Base-by-base conservation (phyloP, 2,113 vertebrate genomes). In the Antidorcas marsupialis region DNA sequence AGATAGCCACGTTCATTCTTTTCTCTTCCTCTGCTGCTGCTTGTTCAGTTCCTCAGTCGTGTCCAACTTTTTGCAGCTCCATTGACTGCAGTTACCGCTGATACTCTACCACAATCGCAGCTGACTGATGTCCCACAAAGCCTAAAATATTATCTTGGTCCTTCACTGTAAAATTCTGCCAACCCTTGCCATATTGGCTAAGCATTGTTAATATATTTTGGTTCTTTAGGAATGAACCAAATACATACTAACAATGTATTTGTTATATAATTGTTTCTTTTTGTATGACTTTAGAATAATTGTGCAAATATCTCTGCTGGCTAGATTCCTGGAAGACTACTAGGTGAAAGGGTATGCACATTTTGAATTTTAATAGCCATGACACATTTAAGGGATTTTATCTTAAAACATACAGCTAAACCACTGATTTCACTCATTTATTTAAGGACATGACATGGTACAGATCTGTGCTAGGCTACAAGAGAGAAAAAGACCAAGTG, bases 1-100 rank as follows among this genome's bases (percentile, higher is more conserved):
- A 36, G 74, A 30, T 0, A 36, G 74, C 21, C 27, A 10, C 0
- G 0, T 2, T 25, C 7, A 3, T 23, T 28, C 47, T 3, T 2
- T 15, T 36, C 50, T 7, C 19, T 85, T 7, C 0, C 10, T 50
- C 30, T 43, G 55, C 12, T 16, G 4, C 10, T 10, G 3, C 10
- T 25, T 12, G n/a, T 25, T 39, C 36, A 74, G 67, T 13, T 13
- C 36, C 67, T 74, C n/a, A 36, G 67, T 74, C 21, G 0, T 13
- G 67, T 23, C 67, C 2, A 2, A 3, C 36, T 13, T 36, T 39
- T 3, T 74, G 67, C 4, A 0, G 39, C 36, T 11, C 36, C 10
- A 39, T 2, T 21, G 67, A 13, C 21, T 25, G 5, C 36, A 39
- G 67, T 74, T 13, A 39, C 36, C 10, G 39, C 67, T 12, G 67